Evolutionary conservation across 2,888 invertebrate genomes (phyloP), one percentile per base, ranked within the genome.

Genomic region (Lasius fuliginosus): DNA sequence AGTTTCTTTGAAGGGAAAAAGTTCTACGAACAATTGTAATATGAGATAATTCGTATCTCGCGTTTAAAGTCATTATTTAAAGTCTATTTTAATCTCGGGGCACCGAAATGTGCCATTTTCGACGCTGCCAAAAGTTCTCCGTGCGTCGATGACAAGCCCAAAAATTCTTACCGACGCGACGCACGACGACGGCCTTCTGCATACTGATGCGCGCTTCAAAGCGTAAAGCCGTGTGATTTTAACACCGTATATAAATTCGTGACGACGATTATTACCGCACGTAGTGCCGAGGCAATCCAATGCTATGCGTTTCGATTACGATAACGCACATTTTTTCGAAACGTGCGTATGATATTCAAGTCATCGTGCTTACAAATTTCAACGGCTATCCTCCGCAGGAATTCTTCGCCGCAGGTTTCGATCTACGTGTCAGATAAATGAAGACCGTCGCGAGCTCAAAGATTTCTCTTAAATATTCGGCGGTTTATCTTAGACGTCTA

Each of bases 191-290:
- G 69, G 49, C 53, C 84, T 75, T 82, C 73, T 86, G 87, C 89
- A 86, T 89, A 89, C 87, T 76, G 86, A 89, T 89, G 85, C 75
- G 40, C n/a, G 62, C 83, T 86, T 86, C 46, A 8, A 58, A 89
- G 69, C 69, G 60, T 68, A 68, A 67, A 64, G 58, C 75, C n/a
- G 74, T 71, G 76, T 73, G 82, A 58, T 49, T 46, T 62, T 36
- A 75, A 81, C 62, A 60, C 79, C 33, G 18, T 81, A 62, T 81
- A 73, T 81, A 73, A 73, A 81, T 81, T 49, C 60, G 18, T 46
- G 12, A 8, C 33, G 60, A 46, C 15, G n/a, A 60, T 18, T 73
- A 81, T 81, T 81, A 60, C n/a, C 36, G 23, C 6, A 42, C 23
- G 33, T 46, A 71, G 40, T 42, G 42, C 18, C 11, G 58, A 79